Evolutionary conservation across 2,113 vertebrate species (phyloP), one percentile per base, ranked within the genome.

Genomic region (Aldabrachelys gigantea): DNA sequence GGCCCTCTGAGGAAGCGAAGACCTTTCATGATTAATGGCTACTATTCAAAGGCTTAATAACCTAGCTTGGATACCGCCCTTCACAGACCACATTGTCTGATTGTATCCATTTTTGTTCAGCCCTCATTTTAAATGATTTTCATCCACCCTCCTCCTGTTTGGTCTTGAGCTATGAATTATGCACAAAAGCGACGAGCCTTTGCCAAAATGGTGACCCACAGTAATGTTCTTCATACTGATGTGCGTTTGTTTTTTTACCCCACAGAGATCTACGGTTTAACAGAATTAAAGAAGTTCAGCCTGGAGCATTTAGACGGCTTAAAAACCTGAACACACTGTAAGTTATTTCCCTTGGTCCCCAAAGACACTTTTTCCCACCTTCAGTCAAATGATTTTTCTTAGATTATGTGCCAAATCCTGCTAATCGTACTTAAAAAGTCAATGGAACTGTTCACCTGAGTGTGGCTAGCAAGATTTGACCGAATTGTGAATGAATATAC

Each of bases 251-350:
- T 72, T 5, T 84, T 75, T 93, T 81, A 19, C 91, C 90, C 75
- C n/a, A 14, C 98, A 99, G 99, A 97, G 99, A 99, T 92, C 97
- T 99, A 92, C 99, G 99, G 93, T 99, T 99, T 96, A 99, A 99
- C 98, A 99, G 99, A 98, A 99, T 99, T 97, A 98, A 99, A 97
- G 99, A 99, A 97, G 99, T 99, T 95, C 99, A 99, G 49, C 98
- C 98, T 2, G 99, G 99, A 89, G 98, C 99, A 65, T 99, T 99
- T 97, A 98, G 96, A 96, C 97, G 98, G 81, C 98, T 99, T 94
- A 99, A 99, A 95, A 99, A 99, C 97, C 97, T 99, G 97, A 99
- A 99, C 96, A 99, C 99, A 6, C 97, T 99, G 99, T 99, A 98
- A 99, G 99, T 99, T 54, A 69, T 87, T 82, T 82, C 21, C 5